phyloP scores from a whole-genome alignment of 2,113 vertebrate species.

The Microtus ochrogaster region DNA sequence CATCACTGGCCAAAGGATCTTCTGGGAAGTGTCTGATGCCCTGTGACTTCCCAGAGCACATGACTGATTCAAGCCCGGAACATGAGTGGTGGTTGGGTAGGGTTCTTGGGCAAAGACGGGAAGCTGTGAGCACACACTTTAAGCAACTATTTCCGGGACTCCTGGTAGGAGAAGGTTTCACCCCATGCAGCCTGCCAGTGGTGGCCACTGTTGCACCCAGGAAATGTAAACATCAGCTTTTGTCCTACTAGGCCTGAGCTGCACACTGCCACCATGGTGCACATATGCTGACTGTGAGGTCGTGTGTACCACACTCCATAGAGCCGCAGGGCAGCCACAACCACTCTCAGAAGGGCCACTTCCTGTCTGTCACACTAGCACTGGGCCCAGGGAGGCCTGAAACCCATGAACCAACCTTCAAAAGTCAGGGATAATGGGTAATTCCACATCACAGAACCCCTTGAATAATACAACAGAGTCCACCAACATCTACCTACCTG shows the following conservation, averaged over 20 bases:
- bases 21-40: neutral
- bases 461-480: neutral
- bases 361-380: neutral
- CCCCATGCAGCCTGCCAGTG: too few species aligned
- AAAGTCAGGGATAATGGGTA: neutral
- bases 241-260: too few species aligned
- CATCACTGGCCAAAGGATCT: neutral
- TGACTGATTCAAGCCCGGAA: neutral
- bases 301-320: neutral
- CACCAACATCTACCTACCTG: neutral
- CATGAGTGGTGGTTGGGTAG: too few species aligned
- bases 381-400: neutral
- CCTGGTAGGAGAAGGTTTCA: too few species aligned
- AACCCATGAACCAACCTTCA: neutral
- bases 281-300: neutral
- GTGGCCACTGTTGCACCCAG: too few species aligned
- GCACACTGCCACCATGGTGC: neutral
- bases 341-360: rapidly evolving
- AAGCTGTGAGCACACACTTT: neutral
- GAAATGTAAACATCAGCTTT: neutral
- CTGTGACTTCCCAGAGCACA: neutral
- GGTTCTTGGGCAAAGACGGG: neutral
- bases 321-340: neutral
- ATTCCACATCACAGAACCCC: neutral
- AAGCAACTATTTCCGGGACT: neutral